phyloP scores from a whole-genome alignment of 2,113 vertebrate genomes.

The Pardalotus punctatus region DNA sequence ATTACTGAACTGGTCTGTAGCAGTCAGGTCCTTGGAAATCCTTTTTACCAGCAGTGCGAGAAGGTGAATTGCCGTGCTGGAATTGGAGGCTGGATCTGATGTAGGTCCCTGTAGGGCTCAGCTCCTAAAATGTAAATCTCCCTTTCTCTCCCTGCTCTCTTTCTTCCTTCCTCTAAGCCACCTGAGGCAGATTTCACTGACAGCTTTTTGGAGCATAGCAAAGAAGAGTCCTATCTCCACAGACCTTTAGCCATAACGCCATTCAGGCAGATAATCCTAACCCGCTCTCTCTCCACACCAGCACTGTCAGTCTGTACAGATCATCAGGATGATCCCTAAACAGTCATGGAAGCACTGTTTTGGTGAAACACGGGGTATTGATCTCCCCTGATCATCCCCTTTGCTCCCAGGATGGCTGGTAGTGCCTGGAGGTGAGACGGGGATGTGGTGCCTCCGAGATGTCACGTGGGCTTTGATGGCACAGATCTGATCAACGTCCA shows the following conservation, averaged over 20 bases:
- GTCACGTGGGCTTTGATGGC: not conserved
- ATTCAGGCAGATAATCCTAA: not conserved
- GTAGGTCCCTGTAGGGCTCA: not conserved
- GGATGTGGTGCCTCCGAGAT: not conserved
- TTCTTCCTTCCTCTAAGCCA: not conserved
- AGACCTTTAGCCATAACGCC: not conserved
- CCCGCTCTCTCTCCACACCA: rapidly evolving
- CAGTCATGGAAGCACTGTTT: not conserved
- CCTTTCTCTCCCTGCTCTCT: not conserved
- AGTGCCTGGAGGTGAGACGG: not conserved
- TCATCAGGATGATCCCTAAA: not conserved
- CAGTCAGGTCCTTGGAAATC: not conserved
- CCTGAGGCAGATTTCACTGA: not conserved
- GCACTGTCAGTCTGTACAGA: not conserved
- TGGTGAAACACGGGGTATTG: rapidly evolving
- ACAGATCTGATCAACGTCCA: not conserved
- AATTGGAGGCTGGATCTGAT: not conserved
- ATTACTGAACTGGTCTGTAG: not conserved
- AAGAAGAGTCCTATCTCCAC: rapidly evolving
- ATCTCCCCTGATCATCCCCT: not conserved
- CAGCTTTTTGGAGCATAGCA: not conserved
- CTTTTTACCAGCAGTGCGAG: not conserved
- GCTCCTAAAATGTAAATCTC: not conserved
- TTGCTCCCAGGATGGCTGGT: not conserved
- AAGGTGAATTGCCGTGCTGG: not conserved